These are phyloP conservation scores for Mesorhabditis sp. DNA, from an alignment of 2,888 invertebrate genomes.

Conservation along the genomic window DNA sequence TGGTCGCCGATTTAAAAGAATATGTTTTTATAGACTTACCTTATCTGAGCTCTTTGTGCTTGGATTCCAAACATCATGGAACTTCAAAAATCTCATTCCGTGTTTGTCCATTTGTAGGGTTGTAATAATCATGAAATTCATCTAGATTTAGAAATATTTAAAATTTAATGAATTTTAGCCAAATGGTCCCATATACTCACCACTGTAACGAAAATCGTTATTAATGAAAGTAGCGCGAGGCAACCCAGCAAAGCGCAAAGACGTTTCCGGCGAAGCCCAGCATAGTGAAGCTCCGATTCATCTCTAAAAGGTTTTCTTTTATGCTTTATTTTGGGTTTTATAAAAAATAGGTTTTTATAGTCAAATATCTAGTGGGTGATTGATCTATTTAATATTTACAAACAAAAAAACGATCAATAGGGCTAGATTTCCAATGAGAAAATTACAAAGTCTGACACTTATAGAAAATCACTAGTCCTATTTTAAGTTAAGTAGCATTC, in stretches of 20 bases:
- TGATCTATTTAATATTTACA: too few relatives aligned
- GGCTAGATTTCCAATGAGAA: too few relatives aligned
- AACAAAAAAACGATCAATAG: too few relatives aligned
- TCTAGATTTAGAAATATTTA: conserved; percentile 20
- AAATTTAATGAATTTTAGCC: background rate
- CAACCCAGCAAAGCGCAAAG: conserved; percentile 24
- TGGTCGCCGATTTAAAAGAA: background rate
- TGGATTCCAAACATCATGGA: conserved; percentile 26
- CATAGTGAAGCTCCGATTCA: conserved; percentile 5
- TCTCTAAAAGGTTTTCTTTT: background rate
- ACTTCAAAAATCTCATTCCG: conserved; percentile 45
- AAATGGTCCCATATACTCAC: conserved; percentile 25
- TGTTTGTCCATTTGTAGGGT: conserved; percentile 45
- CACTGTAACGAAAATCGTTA: conserved; percentile 38
- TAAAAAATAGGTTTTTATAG: too few relatives aligned
- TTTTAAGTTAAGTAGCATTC: too few relatives aligned
- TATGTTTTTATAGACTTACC: conserved; percentile 12
- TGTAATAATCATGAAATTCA: conserved; percentile 44
- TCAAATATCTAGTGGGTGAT: too few relatives aligned
- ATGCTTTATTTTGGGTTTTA: too few relatives aligned
- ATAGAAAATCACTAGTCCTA: too few relatives aligned
- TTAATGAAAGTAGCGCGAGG: conserved; percentile 23
- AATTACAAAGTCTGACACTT: too few relatives aligned
- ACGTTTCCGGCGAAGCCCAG: conserved; percentile 25
- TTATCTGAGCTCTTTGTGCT: conserved; percentile 25